Conservation (phyloP, 2,797 vertebrate species). For the Sparidentex hasta region DNA sequence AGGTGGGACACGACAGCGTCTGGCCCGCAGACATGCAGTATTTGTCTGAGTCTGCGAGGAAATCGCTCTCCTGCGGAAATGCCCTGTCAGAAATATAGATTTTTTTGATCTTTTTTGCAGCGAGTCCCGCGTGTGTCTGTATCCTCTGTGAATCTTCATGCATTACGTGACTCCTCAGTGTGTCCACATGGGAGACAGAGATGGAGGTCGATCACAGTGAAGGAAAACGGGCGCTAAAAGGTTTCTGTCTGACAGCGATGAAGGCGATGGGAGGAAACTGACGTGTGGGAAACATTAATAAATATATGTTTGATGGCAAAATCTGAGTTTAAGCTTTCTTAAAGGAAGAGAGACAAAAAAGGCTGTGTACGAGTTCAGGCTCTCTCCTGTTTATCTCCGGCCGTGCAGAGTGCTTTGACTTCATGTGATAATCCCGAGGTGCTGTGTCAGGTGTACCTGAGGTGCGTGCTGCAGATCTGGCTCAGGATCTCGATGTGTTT, state of each 20-base stretch:
- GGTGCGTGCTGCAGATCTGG: slow-evolving; percentile 92
- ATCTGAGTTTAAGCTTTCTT: not conserved
- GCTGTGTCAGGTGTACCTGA: slow-evolving; percentile 82
- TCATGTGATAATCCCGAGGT: not conserved
- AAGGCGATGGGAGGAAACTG: slow-evolving; percentile 4
- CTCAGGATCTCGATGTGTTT: slow-evolving; percentile 90
- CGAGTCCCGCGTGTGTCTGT: slow-evolving; percentile 5
- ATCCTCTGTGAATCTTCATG: slow-evolving; percentile 7
- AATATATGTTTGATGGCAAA: not conserved
- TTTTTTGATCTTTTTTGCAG: not conserved
- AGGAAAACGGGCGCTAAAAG: slow-evolving; percentile 29
- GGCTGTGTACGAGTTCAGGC: not conserved
- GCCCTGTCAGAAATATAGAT: slow-evolving; percentile 31
- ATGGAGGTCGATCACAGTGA: slow-evolving; percentile 15
- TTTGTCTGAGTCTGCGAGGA: slow-evolving; percentile 27
- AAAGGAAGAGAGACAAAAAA: not conserved
- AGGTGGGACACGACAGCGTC: slow-evolving; percentile 29
- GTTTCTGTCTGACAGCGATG: slow-evolving; percentile 7
- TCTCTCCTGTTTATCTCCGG: not conserved
- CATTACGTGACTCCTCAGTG: slow-evolving; percentile 5
- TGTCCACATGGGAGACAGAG: slow-evolving; percentile 3
- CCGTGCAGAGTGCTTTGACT: not conserved
- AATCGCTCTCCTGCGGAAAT: slow-evolving; percentile 26
- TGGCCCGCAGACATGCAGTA: slow-evolving; percentile 26
- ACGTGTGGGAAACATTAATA: not conserved